Percentiles rank a stretch among this genome's conserved stretches.
These are phyloP conservation scores for Acanthosepion esculentum DNA, from an alignment of 2,888 invertebrate genomes.

Conservation along the genomic window DNA sequence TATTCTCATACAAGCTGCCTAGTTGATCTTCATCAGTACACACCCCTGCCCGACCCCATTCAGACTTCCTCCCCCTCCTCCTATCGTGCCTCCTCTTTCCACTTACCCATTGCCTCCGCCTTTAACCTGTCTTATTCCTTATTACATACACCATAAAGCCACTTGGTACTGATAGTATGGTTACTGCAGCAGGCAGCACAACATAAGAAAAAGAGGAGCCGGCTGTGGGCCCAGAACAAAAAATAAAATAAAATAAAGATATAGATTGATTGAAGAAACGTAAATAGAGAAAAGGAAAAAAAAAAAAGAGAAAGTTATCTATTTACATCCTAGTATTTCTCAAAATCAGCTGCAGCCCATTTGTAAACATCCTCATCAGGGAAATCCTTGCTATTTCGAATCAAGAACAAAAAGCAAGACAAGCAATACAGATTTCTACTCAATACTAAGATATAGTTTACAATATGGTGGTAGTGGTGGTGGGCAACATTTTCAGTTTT, in stretches of 20 bases:
- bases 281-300: background rate
- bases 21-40: background rate
- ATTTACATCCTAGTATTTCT: background rate
- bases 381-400: background rate
- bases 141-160: constrained; percentile 33
- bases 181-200: constrained; percentile 6
- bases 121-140: background rate
- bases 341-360: constrained; percentile 5
- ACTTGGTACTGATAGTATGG: constrained; percentile 9
- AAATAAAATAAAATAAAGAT: background rate
- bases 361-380: background rate
- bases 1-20: constrained; percentile 8
- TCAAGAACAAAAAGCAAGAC: background rate
- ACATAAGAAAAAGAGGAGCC: background rate
- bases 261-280: background rate
- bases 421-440: background rate
- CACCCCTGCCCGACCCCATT: background rate
- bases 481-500: background rate
- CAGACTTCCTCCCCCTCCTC: background rate
- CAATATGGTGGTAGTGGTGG: background rate
- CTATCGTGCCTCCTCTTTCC: background rate
- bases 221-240: background rate
- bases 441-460: background rate
- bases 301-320: background rate
- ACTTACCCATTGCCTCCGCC: background rate